These are phyloP conservation scores for Emydocephalus ijimae DNA, from an alignment of 2,113 vertebrate genomes.

Conservation along the genomic window DNA sequence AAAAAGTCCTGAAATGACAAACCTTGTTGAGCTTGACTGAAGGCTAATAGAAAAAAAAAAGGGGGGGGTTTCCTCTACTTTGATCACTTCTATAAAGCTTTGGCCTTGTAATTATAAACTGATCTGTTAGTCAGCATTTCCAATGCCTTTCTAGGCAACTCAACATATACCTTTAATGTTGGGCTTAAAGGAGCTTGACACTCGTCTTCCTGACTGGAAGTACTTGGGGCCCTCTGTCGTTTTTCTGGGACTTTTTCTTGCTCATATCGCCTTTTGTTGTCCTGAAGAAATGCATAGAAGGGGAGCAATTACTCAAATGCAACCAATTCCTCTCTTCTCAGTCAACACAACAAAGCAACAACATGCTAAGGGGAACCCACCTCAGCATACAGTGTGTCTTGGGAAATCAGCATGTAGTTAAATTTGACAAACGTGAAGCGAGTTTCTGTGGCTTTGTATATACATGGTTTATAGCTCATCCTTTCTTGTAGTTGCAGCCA, in stretches of 20 bases:
- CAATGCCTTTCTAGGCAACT: background rate
- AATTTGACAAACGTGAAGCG: background rate
- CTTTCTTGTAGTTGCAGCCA: background rate
- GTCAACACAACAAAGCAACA: background rate
- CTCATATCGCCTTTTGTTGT: constrained; percentile 73
- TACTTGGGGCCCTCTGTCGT: constrained; percentile 72
- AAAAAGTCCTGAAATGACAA: background rate
- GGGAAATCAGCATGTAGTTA: background rate
- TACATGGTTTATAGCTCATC: background rate
- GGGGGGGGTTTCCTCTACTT: background rate
- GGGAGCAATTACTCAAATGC: background rate
- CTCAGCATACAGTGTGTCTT: background rate
- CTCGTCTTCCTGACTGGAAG: constrained; percentile 59
- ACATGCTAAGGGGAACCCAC: background rate
- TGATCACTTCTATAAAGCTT: background rate
- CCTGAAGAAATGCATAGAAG: constrained; percentile 53
- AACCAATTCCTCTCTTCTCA: background rate
- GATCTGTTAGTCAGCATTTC: background rate
- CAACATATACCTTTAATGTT: constrained; percentile 71
- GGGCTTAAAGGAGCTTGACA: constrained; percentile 72
- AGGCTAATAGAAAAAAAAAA: background rate
- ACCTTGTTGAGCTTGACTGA: background rate
- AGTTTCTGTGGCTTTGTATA: background rate
- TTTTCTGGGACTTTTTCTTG: constrained; percentile 72
- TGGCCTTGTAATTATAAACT: background rate